Evolutionary conservation across 2,113 vertebrate species (phyloP), one percentile per base, ranked within the genome.

Genomic region (Lophotis ruficrista): DNA sequence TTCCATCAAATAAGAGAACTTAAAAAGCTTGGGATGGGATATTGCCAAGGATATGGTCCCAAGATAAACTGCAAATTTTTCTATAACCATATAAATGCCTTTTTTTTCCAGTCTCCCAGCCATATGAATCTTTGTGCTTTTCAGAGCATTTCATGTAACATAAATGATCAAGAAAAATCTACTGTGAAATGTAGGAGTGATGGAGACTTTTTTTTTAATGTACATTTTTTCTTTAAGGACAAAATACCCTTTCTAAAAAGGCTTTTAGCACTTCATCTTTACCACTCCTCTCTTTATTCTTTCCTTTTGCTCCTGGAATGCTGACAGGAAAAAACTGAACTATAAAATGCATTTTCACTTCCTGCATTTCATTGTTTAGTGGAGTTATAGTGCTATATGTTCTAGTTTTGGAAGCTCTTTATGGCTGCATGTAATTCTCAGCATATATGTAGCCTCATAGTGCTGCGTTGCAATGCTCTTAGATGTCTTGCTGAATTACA

Each of bases 181-280:
- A 53, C 41, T 93, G 45, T 73, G 37, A 78, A 76, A 61, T 47
- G 60, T 50, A 96, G 77, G 37, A 82, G 62, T 41, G 4, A 48
- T 38, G 5, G 7, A 2, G 12, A 31, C 51, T 68, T 93, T 87
- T 66, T 86, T 83, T 41, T 61, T 58, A 48, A 76, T 43, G 10
- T 35, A 45, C 4, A 5, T 66, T 75, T 93, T 78, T 75, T 88
- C 54, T 91, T 92, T n/a, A 70, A 80, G 53, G 41, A 53, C 54
- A 65, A 80, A 83, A 65, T 7, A 72, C 37, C 9, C 41, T 51
- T 86, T 95, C 92, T 93, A 86, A 96, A 91, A 83, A 92, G 48
- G 83, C 27, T 97, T 98, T 97, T 95, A 94, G 84, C 72, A 72
- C 33, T 68, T 53, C 25, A 51, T 97, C 71, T 93, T 97, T 90